These are phyloP conservation scores for Brachymystax lenok DNA, from an alignment of 2,797 vertebrate species.

Conservation along the genomic window DNA sequence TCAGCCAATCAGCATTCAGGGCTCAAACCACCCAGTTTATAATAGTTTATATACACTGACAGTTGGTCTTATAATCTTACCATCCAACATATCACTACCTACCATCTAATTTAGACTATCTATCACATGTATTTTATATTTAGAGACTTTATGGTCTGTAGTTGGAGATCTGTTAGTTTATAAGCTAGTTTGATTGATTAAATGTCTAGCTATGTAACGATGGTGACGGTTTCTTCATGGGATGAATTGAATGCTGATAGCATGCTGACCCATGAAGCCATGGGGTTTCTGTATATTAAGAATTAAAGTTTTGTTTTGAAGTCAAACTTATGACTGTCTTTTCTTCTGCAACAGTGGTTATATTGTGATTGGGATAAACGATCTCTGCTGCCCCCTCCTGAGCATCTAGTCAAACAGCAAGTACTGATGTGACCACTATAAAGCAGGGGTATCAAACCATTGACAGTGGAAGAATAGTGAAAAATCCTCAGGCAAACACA, in stretches of 20 bases:
- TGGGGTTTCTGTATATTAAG: not conserved
- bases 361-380: not conserved
- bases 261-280: not conserved
- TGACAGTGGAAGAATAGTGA: no score
- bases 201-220: not conserved
- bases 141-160: not conserved
- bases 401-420: not conserved
- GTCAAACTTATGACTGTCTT: not conserved
- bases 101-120: no score
- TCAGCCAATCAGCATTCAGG: no score
- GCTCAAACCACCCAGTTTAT: no score
- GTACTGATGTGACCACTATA: not conserved
- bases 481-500: no score
- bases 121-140: not conserved
- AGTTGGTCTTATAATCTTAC: not conserved
- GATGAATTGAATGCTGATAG: not conserved
- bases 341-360: not conserved
- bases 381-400: not conserved
- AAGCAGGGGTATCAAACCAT: no score
- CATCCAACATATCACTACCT: not conserved
- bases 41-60: not conserved
- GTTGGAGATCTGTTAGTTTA: not conserved
- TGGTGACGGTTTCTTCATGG: not conserved
- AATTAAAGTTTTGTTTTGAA: not conserved
- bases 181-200: not conserved